These are phyloP conservation scores for Drosophila repleta DNA, from an alignment of 1,140 invertebrate species.

Conservation along the genomic window DNA sequence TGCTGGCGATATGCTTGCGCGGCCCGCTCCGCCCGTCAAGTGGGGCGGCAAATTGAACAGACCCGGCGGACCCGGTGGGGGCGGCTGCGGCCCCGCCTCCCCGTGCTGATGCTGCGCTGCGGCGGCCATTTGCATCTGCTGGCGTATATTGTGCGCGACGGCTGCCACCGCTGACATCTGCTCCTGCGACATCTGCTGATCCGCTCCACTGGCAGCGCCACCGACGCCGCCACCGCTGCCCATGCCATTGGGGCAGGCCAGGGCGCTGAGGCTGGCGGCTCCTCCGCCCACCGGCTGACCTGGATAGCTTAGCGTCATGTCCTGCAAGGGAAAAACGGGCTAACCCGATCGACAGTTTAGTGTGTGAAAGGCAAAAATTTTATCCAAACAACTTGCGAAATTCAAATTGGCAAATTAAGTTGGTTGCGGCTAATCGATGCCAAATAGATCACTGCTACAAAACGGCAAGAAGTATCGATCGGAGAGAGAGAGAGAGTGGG, in stretches of 20 bases:
- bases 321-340: constrained; percentile 83
- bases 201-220: constrained; percentile 33
- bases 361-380: constrained; percentile 6
- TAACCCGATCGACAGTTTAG: constrained; percentile 66
- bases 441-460: background rate
- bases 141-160: constrained; percentile 87
- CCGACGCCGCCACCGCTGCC: constrained; percentile 33
- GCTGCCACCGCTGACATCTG: constrained; percentile 82
- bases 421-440: background rate
- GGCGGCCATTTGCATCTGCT: constrained; percentile 90
- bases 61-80: constrained; percentile 59
- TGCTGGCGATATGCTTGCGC: constrained; percentile 74
- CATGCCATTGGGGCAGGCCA: constrained; percentile 71
- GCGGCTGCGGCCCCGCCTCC: constrained; percentile 84
- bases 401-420: constrained; percentile 1
- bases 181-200: constrained; percentile 80
- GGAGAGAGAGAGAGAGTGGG: no score
- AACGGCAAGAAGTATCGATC: background rate
- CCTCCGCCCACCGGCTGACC: constrained; percentile 52
- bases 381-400: background rate
- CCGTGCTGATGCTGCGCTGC: constrained; percentile 86
- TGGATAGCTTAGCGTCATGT: constrained; percentile 74
- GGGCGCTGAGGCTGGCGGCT: constrained; percentile 40
- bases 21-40: constrained; percentile 50
- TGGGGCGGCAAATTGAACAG: constrained; percentile 82